These are phyloP conservation scores for Cydia splendana DNA, from an alignment of 1,140 invertebrate species.

Conservation along the genomic window DNA sequence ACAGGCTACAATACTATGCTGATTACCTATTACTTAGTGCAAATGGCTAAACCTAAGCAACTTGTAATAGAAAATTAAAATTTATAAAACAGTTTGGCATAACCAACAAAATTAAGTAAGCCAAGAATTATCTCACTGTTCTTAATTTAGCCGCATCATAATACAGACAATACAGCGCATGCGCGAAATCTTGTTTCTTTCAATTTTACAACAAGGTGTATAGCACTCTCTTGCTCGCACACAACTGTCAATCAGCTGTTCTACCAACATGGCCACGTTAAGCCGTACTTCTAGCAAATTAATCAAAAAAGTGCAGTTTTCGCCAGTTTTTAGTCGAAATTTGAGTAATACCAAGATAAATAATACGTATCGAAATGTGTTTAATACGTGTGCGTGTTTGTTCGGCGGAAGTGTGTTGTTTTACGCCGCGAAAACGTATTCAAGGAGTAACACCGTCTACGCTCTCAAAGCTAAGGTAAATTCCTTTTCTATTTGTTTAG, in stretches of 20 bases:
- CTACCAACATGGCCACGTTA: conserved; percentile 72
- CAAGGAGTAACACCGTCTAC: conserved; percentile 58
- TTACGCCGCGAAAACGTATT: conserved; percentile 60
- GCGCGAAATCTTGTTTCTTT: conserved; percentile 41
- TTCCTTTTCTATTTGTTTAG: conserved; percentile 28
- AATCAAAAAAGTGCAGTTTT: conserved; percentile 62
- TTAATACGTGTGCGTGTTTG: conserved; percentile 69
- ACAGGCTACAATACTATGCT: background rate
- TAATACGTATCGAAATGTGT: conserved; percentile 56
- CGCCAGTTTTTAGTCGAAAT: conserved; percentile 57
- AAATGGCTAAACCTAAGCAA: background rate
- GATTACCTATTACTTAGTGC: too few relatives aligned
- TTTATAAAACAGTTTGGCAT: background rate
- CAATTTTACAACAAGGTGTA: background rate
- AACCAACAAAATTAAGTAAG: background rate
- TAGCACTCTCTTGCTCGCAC: conserved; percentile 48
- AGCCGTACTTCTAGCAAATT: conserved; percentile 65
- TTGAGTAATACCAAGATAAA: conserved; percentile 56
- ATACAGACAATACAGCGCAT: conserved; percentile 40
- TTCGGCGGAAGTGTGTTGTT: conserved; percentile 60
- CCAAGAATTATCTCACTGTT: background rate
- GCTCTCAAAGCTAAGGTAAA: conserved; percentile 73
- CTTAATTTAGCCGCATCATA: background rate
- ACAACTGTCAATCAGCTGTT: conserved; percentile 59
- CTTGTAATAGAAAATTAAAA: background rate